Conservation (phyloP, 1,140 invertebrate genomes). For the Drosophila teissieri region DNA sequence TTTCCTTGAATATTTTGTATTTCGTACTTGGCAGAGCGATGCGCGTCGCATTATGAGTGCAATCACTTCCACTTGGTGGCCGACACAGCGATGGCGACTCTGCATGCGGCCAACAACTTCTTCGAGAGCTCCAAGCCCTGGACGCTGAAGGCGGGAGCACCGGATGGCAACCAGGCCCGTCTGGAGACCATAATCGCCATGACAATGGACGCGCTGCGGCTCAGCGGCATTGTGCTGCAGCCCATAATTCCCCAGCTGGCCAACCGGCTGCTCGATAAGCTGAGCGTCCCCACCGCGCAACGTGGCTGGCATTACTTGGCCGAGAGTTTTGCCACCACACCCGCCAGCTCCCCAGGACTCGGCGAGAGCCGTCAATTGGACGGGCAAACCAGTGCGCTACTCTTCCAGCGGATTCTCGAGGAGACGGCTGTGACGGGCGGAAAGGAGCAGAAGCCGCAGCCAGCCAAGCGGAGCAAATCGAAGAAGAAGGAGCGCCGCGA, state of each 20-base stretch:
- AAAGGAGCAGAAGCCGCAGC: slow-evolving; percentile 25
- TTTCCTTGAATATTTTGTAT: slow-evolving; percentile 13
- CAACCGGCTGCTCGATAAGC: slow-evolving; percentile 88
- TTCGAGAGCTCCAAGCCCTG: slow-evolving; percentile 94
- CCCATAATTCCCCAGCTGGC: slow-evolving; percentile 93
- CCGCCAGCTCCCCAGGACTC: slow-evolving; percentile 3
- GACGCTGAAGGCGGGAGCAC: slow-evolving; percentile 87
- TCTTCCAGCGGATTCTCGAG: slow-evolving; percentile 77
- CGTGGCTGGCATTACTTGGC: slow-evolving; percentile 86
- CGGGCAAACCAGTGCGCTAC: slow-evolving; percentile 55
- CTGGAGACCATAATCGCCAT: slow-evolving; percentile 92
- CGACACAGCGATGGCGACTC: slow-evolving; percentile 89
- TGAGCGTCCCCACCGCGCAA: slow-evolving; percentile 86
- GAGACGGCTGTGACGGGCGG: slow-evolving; percentile 1
- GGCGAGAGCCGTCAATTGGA: slow-evolving; percentile 37
- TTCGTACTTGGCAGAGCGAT: slow-evolving; percentile 86
- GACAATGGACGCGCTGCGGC: slow-evolving; percentile 92
- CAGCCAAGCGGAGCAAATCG: slow-evolving; percentile 62
- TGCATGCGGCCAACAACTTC: slow-evolving; percentile 93
- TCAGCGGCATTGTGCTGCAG: slow-evolving; percentile 91
- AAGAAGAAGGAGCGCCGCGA: slow-evolving; percentile 64
- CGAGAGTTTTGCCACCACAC: slow-evolving; percentile 44
- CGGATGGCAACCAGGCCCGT: slow-evolving; percentile 85
- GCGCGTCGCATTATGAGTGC: slow-evolving; percentile 89
- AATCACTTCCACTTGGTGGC: slow-evolving; percentile 94